phyloP scores from a whole-genome alignment of 92 coral and sea anemone species.

The Phenganax marumi region DNA sequence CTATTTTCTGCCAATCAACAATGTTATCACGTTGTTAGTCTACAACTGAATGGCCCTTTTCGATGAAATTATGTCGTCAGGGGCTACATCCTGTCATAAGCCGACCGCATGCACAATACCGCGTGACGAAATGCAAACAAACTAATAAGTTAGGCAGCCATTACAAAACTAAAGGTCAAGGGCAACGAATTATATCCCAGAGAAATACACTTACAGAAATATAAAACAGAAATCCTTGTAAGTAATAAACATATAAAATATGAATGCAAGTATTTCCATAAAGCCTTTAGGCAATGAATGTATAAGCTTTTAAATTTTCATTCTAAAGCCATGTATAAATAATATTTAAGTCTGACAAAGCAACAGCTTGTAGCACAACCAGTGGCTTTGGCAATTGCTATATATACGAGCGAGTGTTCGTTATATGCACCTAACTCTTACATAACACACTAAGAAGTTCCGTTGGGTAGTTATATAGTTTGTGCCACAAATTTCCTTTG shows the following conservation, averaged over 20 bases:
- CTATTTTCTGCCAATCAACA: background rate
- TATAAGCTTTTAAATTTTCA: too few relatives aligned
- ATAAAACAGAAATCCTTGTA: background rate
- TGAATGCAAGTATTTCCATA: background rate
- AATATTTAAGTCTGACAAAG: too few relatives aligned
- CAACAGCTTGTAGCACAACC: too few relatives aligned
- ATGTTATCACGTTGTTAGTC: background rate
- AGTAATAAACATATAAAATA: background rate
- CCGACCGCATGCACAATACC: background rate
- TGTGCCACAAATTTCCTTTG: too few relatives aligned
- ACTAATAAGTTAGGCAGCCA: background rate
- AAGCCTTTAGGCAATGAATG: background rate
- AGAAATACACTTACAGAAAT: background rate
- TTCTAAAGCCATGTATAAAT: too few relatives aligned
- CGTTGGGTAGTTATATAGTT: too few relatives aligned
- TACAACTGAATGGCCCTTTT: too few relatives aligned
- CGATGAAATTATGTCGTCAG: background rate
- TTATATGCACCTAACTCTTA: too few relatives aligned
- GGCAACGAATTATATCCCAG: background rate
- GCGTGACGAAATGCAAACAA: conserved; percentile 11
- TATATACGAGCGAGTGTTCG: too few relatives aligned
- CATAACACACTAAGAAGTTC: too few relatives aligned
- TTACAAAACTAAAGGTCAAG: background rate
- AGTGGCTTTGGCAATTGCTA: too few relatives aligned
- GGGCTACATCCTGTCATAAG: background rate